phyloP scores from a whole-genome alignment of 2,797 vertebrate species.

The Squalus acanthias region DNA sequence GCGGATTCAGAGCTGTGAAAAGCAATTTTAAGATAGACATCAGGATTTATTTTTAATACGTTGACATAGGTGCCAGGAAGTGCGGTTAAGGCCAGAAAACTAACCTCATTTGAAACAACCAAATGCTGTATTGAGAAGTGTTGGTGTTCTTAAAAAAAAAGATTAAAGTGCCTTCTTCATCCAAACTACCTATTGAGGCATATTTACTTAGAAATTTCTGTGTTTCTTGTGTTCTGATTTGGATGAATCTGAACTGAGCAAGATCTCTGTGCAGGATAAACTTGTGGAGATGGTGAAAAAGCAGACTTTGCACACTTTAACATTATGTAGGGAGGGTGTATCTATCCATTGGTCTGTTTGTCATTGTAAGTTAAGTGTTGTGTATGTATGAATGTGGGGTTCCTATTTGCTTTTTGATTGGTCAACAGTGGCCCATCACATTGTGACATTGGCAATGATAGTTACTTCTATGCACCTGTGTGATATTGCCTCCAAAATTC shows the following conservation, averaged over 20 bases:
- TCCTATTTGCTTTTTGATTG: neutral
- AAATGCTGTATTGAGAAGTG: neutral
- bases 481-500: neutral
- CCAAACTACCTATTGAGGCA: neutral
- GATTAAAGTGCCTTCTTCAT: neutral
- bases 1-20: neutral
- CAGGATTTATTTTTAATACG: neutral
- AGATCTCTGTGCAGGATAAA: neutral
- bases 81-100: neutral
- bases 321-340: neutral
- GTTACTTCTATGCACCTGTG: neutral
- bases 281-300: neutral
- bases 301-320: neutral
- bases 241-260: neutral
- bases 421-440: neutral
- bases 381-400: neutral
- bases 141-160: neutral
- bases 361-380: neutral
- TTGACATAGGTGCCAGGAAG: neutral
- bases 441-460: neutral
- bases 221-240: neutral
- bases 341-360: neutral
- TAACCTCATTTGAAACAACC: neutral
- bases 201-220: neutral
- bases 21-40: neutral